Evolutionary conservation across 2,113 vertebrate genomes (phyloP).

Genomic region (Nicator chloris): DNA sequence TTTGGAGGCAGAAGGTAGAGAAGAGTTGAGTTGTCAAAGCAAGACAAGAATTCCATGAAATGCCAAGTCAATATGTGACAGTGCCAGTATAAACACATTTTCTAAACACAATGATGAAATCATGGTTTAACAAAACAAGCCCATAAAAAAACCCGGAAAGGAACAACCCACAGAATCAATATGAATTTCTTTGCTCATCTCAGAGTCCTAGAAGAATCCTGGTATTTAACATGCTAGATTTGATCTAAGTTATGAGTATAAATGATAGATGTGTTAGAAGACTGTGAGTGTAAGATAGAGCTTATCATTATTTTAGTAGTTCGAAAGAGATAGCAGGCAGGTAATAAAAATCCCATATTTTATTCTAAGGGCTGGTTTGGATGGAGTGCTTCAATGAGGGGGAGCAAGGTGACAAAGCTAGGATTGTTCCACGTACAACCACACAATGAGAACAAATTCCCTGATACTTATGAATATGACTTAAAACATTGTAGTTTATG

Average conservation of each 20-base stretch:
- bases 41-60: neutral
- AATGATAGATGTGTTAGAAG: neutral
- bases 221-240: neutral
- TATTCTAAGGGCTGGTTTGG: neutral
- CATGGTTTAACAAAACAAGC: neutral
- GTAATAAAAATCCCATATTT: neutral
- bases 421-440: rapidly evolving
- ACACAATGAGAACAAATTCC: neutral
- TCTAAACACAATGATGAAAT: neutral
- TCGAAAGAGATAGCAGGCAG: neutral
- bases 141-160: neutral
- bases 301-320: neutral
- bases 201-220: neutral
- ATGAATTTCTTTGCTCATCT: neutral
- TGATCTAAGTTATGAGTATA: neutral
- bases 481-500: neutral
- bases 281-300: neutral
- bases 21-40: neutral
- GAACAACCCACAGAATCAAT: neutral
- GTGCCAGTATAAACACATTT: neutral
- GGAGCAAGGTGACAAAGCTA: neutral
- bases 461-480: neutral
- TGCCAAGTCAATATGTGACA: neutral
- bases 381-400: neutral
- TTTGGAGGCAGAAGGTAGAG: neutral